A percentile compares a stretch with the other conserved stretches of the same genome.
Conservation (phyloP, 2,888 invertebrate species). For the Callyntrura guangdongensis region DNA sequence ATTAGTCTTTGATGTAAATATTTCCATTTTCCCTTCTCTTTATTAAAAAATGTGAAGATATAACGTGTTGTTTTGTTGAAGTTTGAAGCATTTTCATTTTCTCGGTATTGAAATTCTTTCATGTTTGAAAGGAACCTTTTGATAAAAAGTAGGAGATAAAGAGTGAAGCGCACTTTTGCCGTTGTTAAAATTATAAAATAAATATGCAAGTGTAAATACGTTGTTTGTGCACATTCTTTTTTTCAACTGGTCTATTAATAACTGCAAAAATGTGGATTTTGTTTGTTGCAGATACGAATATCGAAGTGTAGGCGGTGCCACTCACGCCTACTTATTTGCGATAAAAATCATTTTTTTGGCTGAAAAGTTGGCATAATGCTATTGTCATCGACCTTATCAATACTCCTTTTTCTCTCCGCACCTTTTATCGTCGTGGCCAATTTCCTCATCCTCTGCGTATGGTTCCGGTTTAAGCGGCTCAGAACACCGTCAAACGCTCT, state of each 20-base stretch:
- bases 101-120: not conserved
- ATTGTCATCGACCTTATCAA: slow-evolving; percentile 75
- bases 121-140: not conserved
- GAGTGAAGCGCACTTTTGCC: not conserved
- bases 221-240: not conserved
- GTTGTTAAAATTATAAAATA: not conserved
- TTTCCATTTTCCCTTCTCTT: too few relatives aligned
- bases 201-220: not conserved
- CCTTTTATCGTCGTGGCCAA: slow-evolving; percentile 89
- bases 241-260: too few relatives aligned
- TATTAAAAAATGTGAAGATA: too few relatives aligned
- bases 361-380: slow-evolving; percentile 74
- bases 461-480: slow-evolving; percentile 88
- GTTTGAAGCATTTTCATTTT: too few relatives aligned
- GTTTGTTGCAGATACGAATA: not conserved
- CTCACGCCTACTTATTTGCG: not conserved
- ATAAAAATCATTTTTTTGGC: slow-evolving; percentile 18
- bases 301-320: not conserved
- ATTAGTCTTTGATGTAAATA: too few relatives aligned
- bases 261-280: not conserved
- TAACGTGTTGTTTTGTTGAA: too few relatives aligned
- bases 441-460: slow-evolving; percentile 88
- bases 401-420: slow-evolving; percentile 81
- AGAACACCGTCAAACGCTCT: slow-evolving; percentile 89
- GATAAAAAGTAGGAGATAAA: not conserved